Evolutionary conservation across 2,113 vertebrate species (phyloP).

Genomic region (Macheiramphus alcinus): DNA sequence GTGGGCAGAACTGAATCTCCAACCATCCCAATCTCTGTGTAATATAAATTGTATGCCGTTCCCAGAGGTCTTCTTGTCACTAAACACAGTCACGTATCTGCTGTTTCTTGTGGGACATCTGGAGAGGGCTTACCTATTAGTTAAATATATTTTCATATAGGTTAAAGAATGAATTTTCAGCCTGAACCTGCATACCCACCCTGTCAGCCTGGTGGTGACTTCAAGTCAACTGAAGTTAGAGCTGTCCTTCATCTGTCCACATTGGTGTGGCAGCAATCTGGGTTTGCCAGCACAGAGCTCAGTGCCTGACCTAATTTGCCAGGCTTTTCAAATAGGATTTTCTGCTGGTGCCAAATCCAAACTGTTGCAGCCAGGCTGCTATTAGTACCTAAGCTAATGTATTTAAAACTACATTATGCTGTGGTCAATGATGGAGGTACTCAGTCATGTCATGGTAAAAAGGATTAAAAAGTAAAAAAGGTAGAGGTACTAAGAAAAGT

Average conservation of each 20-base stretch:
- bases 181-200: background rate
- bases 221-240: background rate
- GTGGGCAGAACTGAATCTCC: background rate
- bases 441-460: background rate
- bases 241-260: background rate
- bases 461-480: background rate
- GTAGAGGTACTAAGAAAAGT: background rate
- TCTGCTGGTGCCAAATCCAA: background rate
- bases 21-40: background rate
- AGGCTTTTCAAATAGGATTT: constrained; percentile 3
- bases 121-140: background rate
- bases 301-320: background rate
- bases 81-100: background rate
- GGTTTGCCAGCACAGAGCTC: background rate
- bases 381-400: background rate
- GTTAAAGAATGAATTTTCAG: background rate
- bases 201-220: background rate
- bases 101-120: background rate
- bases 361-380: background rate
- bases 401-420: background rate
- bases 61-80: background rate
- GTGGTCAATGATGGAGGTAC: background rate
- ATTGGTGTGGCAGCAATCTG: background rate
- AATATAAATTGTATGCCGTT: background rate
- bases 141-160: background rate